Evolutionary conservation across 37 sponge, comb jelly and placozoan genomes (phyloP), one percentile per base, ranked within the genome.

Genomic region (Petrosia ficiformis): DNA sequence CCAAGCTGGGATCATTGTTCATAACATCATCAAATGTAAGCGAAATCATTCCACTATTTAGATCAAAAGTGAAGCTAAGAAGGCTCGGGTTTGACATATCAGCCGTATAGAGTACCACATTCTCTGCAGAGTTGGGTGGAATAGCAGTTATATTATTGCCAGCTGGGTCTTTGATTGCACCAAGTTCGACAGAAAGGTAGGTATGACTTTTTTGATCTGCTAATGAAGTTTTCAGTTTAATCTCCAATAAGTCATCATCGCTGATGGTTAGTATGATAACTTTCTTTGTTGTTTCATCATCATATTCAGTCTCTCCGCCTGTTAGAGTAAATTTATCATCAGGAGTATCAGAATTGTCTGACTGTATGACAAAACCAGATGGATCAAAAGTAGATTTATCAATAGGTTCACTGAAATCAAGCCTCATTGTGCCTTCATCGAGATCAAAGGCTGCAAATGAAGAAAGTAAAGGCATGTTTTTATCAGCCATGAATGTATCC

Each of bases 11-110:
- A 16, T 52, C 33, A 44, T 81, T 89, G 74, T 93, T 57, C 79
- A 93, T 75, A 24, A 93, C 86, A 85, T 95, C 89, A 82, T 80
- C 63, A 58, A 88, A 95, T 19, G 80, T 73, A 52, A 95, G 54
- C 1, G 39, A 11, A 26, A 95, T 57, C 2, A 77, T 19, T 1
- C 96, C 93, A 35, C 2, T 39, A 59, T 95, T 78, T 82, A 95
- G 74, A 59, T 95, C 90, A 70, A 95, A 71, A 25, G 86, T 69
- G 39, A 66, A 95, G 31, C 26, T 64, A 0, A 58, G 33, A 21
- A 95, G 76, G 19, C n/a, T 19, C 2, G 96, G 96, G 33, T 72
- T 69, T 6, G 83, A 73, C 4, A 39, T 61, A 70, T 95, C 92
- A 24, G 72, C 31, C 19, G 39, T 19, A 71, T 86, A 92, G 44